A percentile compares a stretch with the other conserved stretches of the same genome.
Evolutionary conservation across 2,797 vertebrate genomes (phyloP).

Genomic region (Smutsia temminckii): DNA sequence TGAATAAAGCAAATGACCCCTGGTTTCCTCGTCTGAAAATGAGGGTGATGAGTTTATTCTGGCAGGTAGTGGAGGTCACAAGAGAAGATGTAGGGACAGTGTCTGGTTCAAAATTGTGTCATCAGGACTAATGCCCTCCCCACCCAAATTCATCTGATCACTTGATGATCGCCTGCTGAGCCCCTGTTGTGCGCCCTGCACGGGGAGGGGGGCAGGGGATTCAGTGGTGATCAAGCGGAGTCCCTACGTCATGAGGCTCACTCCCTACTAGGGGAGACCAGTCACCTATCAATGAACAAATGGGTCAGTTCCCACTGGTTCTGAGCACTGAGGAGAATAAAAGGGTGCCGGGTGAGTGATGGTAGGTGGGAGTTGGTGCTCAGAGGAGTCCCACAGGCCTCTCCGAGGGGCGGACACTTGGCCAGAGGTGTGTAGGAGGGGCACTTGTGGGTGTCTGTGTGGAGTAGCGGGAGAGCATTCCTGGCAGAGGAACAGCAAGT

Average conservation of each 20-base stretch:
- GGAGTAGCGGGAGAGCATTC: background rate
- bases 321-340: background rate
- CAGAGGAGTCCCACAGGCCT: background rate
- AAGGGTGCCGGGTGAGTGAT: background rate
- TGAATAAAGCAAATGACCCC: background rate
- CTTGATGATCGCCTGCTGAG: background rate
- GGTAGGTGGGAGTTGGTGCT: background rate
- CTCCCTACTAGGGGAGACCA: background rate
- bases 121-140: background rate
- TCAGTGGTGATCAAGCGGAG: background rate
- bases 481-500: background rate
- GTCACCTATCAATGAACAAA: rapidly evolving
- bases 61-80: background rate
- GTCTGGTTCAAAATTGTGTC: background rate
- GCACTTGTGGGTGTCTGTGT: background rate
- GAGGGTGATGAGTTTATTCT: background rate
- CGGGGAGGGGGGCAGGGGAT: too few relatives aligned
- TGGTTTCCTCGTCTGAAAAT: background rate
- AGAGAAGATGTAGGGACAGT: background rate
- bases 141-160: background rate
- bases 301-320: too few relatives aligned
- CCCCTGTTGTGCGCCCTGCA: background rate
- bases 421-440: background rate
- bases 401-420: background rate
- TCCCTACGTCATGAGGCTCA: background rate